Percentiles rank a stretch among this genome's conserved stretches.
These are phyloP conservation scores for Drosophila sp. DNA, from an alignment of 1,140 invertebrate genomes.

Conservation along the genomic window DNA sequence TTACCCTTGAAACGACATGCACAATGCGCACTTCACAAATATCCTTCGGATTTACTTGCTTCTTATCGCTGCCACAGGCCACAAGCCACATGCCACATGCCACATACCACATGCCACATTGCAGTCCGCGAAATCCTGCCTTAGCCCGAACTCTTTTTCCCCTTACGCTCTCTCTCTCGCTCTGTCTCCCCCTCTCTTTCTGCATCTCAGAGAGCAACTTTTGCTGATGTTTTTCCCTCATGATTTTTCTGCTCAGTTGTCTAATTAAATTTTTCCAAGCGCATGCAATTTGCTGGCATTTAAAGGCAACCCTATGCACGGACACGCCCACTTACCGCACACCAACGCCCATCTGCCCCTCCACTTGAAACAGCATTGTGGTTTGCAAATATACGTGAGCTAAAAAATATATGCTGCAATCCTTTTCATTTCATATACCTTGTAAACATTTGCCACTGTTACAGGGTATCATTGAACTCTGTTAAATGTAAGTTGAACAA, in stretches of 20 bases:
- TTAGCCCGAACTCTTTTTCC: neutral
- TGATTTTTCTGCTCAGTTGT: constrained; percentile 62
- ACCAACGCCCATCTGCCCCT: constrained; percentile 8
- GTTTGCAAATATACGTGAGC: constrained; percentile 15
- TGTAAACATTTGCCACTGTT: constrained; percentile 3
- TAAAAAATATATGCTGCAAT: constrained; percentile 42
- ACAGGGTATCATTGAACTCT: neutral
- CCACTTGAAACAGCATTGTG: constrained; percentile 63
- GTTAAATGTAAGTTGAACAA: too few species aligned
- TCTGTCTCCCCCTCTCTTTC: neutral
- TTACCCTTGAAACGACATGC: constrained; percentile 75
- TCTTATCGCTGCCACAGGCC: constrained; percentile 30
- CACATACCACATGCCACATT: too few species aligned
- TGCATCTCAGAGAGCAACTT: constrained; percentile 36
- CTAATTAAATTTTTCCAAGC: constrained; percentile 75
- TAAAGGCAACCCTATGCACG: constrained; percentile 55
- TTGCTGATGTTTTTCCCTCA: constrained; percentile 32
- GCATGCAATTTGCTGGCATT: constrained; percentile 63
- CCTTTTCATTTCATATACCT: constrained; percentile 28
- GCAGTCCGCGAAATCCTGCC: constrained; percentile 11
- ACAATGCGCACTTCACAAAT: constrained; percentile 58
- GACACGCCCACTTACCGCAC: constrained; percentile 11
- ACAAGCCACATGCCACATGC: too few species aligned
- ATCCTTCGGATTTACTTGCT: constrained; percentile 40
- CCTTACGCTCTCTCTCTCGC: neutral